Conservation (phyloP, 92 coral and sea anemone genomes). For the Montipora capitata region DNA sequence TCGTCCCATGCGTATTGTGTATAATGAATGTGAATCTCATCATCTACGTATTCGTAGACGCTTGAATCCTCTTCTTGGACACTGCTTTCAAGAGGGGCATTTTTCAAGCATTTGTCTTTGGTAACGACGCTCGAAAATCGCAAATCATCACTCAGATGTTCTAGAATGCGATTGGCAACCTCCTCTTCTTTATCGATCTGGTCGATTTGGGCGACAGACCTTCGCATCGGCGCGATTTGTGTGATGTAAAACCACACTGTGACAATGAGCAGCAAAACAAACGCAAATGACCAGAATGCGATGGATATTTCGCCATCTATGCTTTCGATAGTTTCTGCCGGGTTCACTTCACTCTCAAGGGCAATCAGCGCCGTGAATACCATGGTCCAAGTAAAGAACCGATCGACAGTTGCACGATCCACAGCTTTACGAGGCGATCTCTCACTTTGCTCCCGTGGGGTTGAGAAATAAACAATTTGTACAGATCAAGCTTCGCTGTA, state of each 20-base stretch:
- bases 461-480: constrained; percentile 23
- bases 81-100: constrained; percentile 40
- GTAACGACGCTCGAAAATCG: constrained; percentile 10
- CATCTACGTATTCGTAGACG: constrained; percentile 81
- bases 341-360: not conserved
- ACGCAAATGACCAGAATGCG: constrained; percentile 83
- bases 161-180: constrained; percentile 79
- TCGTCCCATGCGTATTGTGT: constrained; percentile 60
- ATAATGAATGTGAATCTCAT: constrained; percentile 92
- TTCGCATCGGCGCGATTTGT: constrained; percentile 72
- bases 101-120: constrained; percentile 1
- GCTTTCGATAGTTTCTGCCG: not conserved
- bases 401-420: constrained; percentile 2
- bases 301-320: constrained; percentile 81
- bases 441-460: constrained; percentile 22
- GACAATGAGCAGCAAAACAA: constrained; percentile 78
- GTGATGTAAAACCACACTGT: constrained; percentile 89
- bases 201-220: constrained; percentile 53
- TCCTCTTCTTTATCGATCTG: constrained; percentile 78
- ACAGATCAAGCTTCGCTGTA: constrained; percentile 30
- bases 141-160: constrained; percentile 59
- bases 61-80: constrained; percentile 15
- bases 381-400: constrained; percentile 7
- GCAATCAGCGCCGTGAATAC: not conserved
- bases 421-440: constrained; percentile 12